phyloP scores from a whole-genome alignment of 2,113 vertebrate species.

The Tricholaema leucomelas region DNA sequence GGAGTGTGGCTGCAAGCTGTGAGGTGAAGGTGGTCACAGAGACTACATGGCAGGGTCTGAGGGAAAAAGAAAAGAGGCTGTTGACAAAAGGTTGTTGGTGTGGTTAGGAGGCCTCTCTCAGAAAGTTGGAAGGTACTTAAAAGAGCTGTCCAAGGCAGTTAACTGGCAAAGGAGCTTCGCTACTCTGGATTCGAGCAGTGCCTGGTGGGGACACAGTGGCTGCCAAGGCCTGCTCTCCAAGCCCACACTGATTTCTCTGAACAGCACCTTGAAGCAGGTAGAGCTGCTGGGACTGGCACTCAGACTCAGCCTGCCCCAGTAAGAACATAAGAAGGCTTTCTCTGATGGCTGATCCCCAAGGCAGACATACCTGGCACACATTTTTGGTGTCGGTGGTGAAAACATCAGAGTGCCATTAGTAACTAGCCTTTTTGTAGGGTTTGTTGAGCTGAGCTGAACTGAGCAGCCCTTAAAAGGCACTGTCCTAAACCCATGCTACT shows the following conservation, averaged over 20 bases:
- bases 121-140: background rate
- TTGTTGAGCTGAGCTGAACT: background rate
- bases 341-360: background rate
- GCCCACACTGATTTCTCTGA: background rate
- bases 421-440: background rate
- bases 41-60: background rate
- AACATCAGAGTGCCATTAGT: background rate
- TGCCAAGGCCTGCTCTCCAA: background rate
- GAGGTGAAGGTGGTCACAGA: background rate
- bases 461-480: background rate
- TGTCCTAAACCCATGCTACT: background rate
- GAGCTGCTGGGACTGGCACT: background rate
- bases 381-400: background rate
- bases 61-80: background rate
- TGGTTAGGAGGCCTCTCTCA: background rate
- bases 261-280: background rate
- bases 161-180: background rate
- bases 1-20: background rate
- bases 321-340: background rate
- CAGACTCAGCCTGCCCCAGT: background rate
- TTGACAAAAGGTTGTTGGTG: background rate
- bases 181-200: background rate
- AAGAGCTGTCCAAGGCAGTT: background rate
- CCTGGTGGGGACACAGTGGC: background rate
- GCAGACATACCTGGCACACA: rapidly evolving